phyloP scores from a whole-genome alignment of 2,888 invertebrate genomes.

The Epinotia nisella region DNA sequence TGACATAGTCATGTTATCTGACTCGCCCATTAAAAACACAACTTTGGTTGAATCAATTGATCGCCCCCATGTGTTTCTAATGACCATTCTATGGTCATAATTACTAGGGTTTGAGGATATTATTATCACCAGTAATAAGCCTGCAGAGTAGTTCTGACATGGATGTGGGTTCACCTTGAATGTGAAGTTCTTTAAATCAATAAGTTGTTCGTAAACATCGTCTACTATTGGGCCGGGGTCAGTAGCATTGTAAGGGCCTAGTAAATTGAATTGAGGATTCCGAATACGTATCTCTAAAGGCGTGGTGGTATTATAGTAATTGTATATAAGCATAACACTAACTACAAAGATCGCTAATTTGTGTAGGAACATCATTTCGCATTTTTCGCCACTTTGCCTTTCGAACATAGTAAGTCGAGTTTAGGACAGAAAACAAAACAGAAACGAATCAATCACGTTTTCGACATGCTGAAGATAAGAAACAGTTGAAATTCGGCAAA shows the following conservation, averaged over 20 bases:
- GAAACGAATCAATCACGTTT: conserved; percentile 27
- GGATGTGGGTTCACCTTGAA: conserved; percentile 86
- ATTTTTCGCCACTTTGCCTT: conserved; percentile 53
- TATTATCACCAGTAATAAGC: conserved; percentile 86
- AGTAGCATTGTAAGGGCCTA: conserved; percentile 60
- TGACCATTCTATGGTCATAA: conserved; percentile 86
- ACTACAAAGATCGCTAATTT: conserved; percentile 55
- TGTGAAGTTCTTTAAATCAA: conserved; percentile 86
- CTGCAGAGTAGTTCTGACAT: conserved; percentile 73
- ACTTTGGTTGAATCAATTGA: conserved; percentile 82
- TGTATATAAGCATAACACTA: conserved; percentile 55
- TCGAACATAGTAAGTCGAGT: conserved; percentile 52
- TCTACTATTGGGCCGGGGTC: conserved; percentile 46
- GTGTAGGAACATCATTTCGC: conserved; percentile 58
- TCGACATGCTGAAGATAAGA: background rate
- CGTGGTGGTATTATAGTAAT: conserved; percentile 52
- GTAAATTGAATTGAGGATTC: conserved; percentile 61
- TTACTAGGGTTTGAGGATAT: conserved; percentile 89
- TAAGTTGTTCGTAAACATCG: conserved; percentile 69
- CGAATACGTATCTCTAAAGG: conserved; percentile 51
- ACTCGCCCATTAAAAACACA: conserved; percentile 87
- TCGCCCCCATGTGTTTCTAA: conserved; percentile 90
- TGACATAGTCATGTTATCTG: conserved; percentile 58
- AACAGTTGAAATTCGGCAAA: background rate
- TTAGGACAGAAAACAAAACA: conserved; percentile 15